phyloP scores from a whole-genome alignment of 2,888 invertebrate species.

The Catocala fraxini region DNA sequence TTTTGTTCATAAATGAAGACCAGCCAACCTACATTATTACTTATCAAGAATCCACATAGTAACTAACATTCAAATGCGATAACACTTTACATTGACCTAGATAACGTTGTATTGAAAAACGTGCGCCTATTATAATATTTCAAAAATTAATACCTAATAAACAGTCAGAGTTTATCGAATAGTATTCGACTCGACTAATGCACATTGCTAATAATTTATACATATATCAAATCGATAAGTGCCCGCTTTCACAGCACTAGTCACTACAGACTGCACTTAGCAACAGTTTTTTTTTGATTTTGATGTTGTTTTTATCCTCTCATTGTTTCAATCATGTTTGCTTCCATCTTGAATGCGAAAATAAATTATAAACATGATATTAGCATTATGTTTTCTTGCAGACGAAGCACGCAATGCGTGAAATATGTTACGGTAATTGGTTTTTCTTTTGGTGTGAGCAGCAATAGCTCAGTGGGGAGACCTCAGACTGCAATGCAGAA shows the following conservation, averaged over 20 bases:
- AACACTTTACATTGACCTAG: neutral
- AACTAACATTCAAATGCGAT: conserved; percentile 1
- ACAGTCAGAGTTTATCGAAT: neutral
- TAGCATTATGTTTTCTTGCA: no score
- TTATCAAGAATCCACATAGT: neutral
- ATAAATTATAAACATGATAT: neutral
- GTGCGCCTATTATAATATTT: no score
- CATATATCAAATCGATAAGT: conserved; percentile 5
- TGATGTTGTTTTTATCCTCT: neutral
- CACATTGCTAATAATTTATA: neutral
- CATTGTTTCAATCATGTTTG: conserved; percentile 10
- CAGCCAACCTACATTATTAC: neutral
- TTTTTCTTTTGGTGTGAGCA: no score
- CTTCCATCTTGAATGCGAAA: conserved; percentile 1
- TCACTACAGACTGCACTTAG: conserved; percentile 12
- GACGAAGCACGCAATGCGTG: no score
- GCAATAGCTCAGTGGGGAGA: no score
- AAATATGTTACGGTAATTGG: no score
- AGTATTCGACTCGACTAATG: conserved; percentile 7
- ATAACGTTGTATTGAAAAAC: neutral
- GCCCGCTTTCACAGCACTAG: neutral
- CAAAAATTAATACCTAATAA: no score
- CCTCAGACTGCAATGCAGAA: no score
- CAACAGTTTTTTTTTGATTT: conserved; percentile 18
- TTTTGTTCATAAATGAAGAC: no score